phyloP scores from a whole-genome alignment of 2,888 invertebrate genomes.

The Rotaria macrura region DNA sequence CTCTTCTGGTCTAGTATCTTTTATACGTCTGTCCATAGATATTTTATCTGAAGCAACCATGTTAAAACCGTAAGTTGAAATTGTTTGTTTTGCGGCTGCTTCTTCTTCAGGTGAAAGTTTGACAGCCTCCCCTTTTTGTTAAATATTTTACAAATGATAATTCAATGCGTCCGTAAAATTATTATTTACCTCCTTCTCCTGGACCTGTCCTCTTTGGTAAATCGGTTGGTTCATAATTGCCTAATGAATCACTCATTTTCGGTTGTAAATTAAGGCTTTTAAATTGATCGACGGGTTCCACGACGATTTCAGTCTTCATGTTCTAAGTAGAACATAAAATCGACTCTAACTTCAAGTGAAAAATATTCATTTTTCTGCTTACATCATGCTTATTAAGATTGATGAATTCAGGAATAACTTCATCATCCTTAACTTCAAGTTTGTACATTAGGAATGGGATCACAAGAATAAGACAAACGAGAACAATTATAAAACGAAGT shows the following conservation, averaged over 20 bases:
- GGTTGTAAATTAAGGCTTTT: conserved; percentile 36
- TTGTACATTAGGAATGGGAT: neutral
- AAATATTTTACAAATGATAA: no score
- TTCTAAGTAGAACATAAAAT: neutral
- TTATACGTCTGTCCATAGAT: conserved; percentile 74
- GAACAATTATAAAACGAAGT: neutral
- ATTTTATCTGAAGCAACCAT: conserved; percentile 92
- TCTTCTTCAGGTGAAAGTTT: conserved; percentile 58
- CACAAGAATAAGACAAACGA: neutral
- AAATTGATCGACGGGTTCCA: conserved; percentile 36
- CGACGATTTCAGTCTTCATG: neutral
- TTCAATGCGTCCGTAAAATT: conserved; percentile 56
- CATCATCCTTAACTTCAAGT: neutral
- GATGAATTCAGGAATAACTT: neutral
- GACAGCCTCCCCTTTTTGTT: neutral
- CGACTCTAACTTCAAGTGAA: no score
- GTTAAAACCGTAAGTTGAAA: conserved; percentile 93
- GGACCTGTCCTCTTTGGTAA: conserved; percentile 38
- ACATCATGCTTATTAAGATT: neutral
- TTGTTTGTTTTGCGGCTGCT: conserved; percentile 72
- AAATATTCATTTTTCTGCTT: neutral
- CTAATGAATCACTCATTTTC: conserved; percentile 46
- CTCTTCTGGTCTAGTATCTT: conserved; percentile 78
- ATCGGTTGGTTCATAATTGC: conserved; percentile 71
- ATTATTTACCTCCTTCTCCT: conserved; percentile 62